phyloP scores from a whole-genome alignment of 1,140 invertebrate genomes.

The Pachypeltis micranthus region DNA sequence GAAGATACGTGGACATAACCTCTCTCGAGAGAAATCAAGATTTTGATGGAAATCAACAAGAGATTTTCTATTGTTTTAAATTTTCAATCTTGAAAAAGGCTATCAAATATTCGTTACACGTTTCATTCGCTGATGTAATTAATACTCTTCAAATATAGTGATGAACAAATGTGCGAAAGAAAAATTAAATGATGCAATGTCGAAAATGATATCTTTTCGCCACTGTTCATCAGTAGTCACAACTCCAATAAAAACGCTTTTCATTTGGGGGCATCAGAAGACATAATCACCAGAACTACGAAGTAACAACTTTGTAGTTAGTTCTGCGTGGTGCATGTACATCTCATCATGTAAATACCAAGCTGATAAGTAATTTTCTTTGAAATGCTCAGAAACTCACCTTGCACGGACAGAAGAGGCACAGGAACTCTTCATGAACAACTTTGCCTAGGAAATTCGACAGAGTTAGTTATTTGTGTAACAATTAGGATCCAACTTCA shows the following conservation, averaged over 20 bases:
- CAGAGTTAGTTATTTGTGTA: no score
- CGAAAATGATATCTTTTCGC: not conserved
- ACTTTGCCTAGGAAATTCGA: no score
- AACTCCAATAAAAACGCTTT: not conserved
- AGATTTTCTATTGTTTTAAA: no score
- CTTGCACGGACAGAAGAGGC: not conserved
- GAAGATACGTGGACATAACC: no score
- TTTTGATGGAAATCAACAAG: no score
- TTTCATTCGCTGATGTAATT: no score
- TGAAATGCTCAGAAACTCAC: not conserved
- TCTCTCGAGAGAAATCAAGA: no score
- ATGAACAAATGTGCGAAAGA: not conserved
- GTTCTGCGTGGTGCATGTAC: not conserved
- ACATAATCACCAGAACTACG: not conserved
- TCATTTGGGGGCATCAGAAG: not conserved
- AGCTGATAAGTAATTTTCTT: not conserved
- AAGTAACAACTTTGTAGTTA: not conserved
- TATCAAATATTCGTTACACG: no score
- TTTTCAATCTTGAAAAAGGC: no score
- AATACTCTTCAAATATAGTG: no score
- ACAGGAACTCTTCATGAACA: not conserved
- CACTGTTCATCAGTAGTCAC: not conserved
- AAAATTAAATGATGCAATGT: not conserved
- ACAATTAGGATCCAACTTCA: no score
- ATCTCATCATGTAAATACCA: not conserved